Percentiles rank a stretch among this genome's conserved stretches.
These are phyloP conservation scores for Cataglyphis livida DNA, from an alignment of 2,888 invertebrate species.

Conservation along the genomic window DNA sequence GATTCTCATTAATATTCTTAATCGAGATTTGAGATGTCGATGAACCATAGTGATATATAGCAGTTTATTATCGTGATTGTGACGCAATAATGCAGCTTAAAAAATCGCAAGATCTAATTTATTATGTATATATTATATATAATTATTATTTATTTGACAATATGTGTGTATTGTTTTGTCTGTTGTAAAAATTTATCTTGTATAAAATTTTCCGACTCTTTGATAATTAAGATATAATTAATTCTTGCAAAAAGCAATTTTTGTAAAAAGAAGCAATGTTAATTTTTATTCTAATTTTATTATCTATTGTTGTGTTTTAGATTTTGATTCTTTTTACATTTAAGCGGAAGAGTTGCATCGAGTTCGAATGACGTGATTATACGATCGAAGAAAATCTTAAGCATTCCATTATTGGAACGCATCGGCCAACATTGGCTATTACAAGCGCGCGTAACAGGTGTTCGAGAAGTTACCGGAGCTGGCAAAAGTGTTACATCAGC, in stretches of 20 bases:
- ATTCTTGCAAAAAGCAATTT: background rate
- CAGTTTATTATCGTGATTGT: background rate
- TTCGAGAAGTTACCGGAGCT: slow-evolving; percentile 56
- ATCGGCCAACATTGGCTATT: slow-evolving; percentile 26
- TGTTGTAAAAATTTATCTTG: too few species aligned
- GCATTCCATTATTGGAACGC: background rate
- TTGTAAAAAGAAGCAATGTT: background rate
- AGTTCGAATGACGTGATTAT: background rate
- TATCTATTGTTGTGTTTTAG: background rate
- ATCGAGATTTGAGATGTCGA: slow-evolving; percentile 37
- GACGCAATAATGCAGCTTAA: slow-evolving; percentile 11
- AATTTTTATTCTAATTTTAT: background rate
- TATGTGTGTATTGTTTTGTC: background rate
- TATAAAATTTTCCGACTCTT: background rate
- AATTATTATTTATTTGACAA: background rate
- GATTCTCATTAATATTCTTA: slow-evolving; percentile 40
- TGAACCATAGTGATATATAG: slow-evolving; percentile 40
- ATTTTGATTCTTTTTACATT: background rate
- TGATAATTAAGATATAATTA: background rate
- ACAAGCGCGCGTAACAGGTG: slow-evolving; percentile 53
- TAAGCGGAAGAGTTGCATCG: background rate
- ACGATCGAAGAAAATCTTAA: slow-evolving; percentile 24
- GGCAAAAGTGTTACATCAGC: slow-evolving; percentile 53
- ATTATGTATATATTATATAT: background rate
- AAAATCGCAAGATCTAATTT: background rate